Evolutionary conservation across 2,888 invertebrate species (phyloP).

Genomic region (Hemicrepidius hirtus): DNA sequence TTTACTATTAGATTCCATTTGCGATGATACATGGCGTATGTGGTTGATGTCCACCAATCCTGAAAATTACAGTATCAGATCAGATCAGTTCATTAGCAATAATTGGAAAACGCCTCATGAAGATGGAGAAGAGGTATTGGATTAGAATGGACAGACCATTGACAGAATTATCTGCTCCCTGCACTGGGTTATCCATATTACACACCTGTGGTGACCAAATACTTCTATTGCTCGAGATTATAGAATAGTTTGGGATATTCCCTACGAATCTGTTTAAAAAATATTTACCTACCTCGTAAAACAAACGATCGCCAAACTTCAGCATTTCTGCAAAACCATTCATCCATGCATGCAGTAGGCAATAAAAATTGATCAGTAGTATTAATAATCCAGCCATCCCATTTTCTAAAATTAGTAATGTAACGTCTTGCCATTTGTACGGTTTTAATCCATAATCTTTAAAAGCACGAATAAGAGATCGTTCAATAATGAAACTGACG

Average conservation of each 20-base stretch:
- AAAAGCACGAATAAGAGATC: constrained; percentile 83
- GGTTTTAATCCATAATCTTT: constrained; percentile 75
- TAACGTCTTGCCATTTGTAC: constrained; percentile 72
- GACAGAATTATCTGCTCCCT: too few species aligned
- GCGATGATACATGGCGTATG: constrained; percentile 88
- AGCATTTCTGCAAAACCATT: constrained; percentile 94
- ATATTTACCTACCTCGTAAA: constrained; percentile 86
- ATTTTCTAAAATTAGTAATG: constrained; percentile 81
- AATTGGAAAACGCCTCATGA: too few species aligned
- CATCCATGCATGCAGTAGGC: constrained; percentile 91
- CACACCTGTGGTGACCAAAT: too few species aligned
- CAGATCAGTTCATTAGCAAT: too few species aligned
- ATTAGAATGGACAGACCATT: too few species aligned
- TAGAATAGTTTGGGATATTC: too few species aligned
- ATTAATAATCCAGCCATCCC: constrained; percentile 84
- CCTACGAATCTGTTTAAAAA: too few species aligned
- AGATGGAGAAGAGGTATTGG: too few species aligned
- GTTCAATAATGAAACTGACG: constrained; percentile 86
- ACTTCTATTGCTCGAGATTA: too few species aligned
- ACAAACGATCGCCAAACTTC: constrained; percentile 89
- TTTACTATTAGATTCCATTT: constrained; percentile 97
- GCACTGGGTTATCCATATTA: too few species aligned
- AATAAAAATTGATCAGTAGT: constrained; percentile 78
- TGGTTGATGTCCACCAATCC: constrained; percentile 96
- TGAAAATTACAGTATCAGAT: too few species aligned